Conservation (phyloP, 2,113 vertebrate genomes). For the Pseudorectes ferrugineus region DNA sequence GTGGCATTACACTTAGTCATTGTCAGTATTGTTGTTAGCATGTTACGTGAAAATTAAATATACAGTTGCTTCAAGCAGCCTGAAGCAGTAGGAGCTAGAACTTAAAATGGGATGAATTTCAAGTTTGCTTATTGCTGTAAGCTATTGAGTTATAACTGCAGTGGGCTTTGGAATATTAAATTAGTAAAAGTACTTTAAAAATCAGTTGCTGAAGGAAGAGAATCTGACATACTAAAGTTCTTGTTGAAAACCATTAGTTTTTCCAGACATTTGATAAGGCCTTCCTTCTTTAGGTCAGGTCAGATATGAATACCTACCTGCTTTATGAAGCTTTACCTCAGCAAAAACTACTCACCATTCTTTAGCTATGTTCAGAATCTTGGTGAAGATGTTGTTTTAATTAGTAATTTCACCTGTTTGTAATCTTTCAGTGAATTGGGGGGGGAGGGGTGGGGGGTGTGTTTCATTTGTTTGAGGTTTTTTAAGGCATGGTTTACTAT, state of each 20-base stretch:
- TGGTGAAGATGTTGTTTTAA: neutral
- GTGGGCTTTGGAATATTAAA: neutral
- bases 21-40: neutral
- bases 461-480: neutral
- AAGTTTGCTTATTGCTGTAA: neutral
- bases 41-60: neutral
- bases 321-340: neutral
- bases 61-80: neutral
- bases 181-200: neutral
- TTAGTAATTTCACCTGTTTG: neutral
- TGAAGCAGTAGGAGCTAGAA: neutral
- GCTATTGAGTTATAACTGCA: neutral
- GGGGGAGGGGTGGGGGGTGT: fast-evolving
- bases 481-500: neutral
- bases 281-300: neutral
- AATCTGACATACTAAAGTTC: neutral
- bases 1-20: neutral
- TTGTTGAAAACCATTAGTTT: neutral
- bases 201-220: neutral
- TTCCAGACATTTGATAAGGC: neutral
- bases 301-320: neutral
- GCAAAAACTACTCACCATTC: neutral
- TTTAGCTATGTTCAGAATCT: neutral
- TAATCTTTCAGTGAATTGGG: neutral
- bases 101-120: neutral